These are phyloP conservation scores for Periphyllus acericola DNA, from an alignment of 2,888 invertebrate genomes.

Conservation along the genomic window DNA sequence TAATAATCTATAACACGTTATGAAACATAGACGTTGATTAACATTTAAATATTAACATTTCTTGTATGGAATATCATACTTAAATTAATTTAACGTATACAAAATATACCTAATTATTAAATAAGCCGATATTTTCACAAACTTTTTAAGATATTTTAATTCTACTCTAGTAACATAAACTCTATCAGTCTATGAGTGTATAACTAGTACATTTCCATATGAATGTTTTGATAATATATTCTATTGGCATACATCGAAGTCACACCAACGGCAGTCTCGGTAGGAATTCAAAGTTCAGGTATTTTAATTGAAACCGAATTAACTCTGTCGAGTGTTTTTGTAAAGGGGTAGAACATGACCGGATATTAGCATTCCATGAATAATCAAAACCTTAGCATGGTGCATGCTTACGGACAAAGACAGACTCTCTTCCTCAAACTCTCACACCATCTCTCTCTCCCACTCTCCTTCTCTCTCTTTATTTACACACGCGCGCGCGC, in stretches of 20 bases:
- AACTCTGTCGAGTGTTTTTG: slow-evolving; percentile 20
- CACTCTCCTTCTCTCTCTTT: no score
- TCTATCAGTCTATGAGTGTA: neutral
- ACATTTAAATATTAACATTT: no score
- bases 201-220: neutral
- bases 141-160: neutral
- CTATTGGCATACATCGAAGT: slow-evolving; percentile 7
- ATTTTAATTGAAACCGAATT: slow-evolving; percentile 49
- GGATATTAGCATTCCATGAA: slow-evolving; percentile 39
- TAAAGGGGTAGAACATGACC: neutral
- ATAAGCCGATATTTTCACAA: neutral
- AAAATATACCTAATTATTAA: neutral
- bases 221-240: slow-evolving; percentile 25
- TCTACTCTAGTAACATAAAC: neutral
- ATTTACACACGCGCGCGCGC: neutral
- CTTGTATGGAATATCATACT: no score
- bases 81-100: no score
- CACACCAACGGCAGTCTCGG: neutral
- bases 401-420: neutral
- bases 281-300: slow-evolving; percentile 27
- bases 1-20: no score
- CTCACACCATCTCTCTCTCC: neutral
- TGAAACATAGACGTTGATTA: no score
- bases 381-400: slow-evolving; percentile 2
- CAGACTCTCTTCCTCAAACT: neutral